Evolutionary conservation across 2,797 vertebrate species (phyloP).

Genomic region (Clarias laeviceps): DNA sequence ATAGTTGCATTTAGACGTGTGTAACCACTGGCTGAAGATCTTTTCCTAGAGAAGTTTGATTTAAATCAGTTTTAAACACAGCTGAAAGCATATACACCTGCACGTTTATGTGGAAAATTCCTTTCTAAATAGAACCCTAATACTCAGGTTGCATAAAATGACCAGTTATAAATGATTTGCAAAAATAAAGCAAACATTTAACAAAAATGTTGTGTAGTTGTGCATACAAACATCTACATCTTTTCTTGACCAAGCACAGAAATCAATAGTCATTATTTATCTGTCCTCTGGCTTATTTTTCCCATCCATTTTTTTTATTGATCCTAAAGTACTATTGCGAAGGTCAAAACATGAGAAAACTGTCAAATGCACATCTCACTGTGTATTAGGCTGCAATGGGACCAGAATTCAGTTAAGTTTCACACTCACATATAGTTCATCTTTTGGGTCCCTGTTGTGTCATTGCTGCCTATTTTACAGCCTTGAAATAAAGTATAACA

Average conservation of each 20-base stretch:
- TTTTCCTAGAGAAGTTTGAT: background rate
- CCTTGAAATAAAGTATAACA: constrained; percentile 8
- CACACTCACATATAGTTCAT: constrained; percentile 14
- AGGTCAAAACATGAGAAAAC: constrained; percentile 17
- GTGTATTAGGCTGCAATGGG: background rate
- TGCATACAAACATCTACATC: background rate
- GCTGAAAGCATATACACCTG: background rate
- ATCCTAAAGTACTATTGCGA: background rate
- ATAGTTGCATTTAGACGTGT: background rate
- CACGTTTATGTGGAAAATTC: background rate
- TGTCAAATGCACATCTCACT: background rate
- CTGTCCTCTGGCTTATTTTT: background rate
- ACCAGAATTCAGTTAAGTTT: constrained; percentile 21
- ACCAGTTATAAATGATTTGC: background rate
- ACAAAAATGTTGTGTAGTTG: background rate
- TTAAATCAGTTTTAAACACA: background rate
- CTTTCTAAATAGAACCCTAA: background rate
- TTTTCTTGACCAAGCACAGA: constrained; percentile 12
- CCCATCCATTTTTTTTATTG: constrained; percentile 16
- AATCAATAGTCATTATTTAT: constrained; percentile 37
- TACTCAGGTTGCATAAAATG: background rate
- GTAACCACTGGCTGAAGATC: background rate
- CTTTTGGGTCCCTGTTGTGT: background rate
- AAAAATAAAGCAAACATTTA: background rate
- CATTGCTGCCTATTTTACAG: background rate